These are phyloP conservation scores for Coracopsis vasa DNA, from an alignment of 2,113 vertebrate genomes.

Conservation along the genomic window DNA sequence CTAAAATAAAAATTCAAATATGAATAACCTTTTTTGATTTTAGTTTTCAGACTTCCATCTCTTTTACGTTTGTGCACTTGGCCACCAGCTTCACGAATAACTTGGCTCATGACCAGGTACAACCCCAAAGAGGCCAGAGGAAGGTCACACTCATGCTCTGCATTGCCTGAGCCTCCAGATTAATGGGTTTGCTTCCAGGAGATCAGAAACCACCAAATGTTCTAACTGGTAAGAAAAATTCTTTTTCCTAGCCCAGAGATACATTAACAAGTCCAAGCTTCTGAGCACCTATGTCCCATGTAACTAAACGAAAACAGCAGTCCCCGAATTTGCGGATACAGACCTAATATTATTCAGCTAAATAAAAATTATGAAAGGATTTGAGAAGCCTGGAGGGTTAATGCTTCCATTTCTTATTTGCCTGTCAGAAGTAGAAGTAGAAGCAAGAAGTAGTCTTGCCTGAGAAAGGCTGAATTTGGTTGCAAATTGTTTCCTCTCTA, in stretches of 20 bases:
- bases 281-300: background rate
- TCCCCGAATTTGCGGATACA: background rate
- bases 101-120: background rate
- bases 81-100: background rate
- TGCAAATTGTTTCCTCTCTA: background rate
- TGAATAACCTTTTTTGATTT: background rate
- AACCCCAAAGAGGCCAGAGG: background rate
- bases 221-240: background rate
- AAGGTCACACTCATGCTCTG: background rate
- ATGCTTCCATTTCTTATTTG: background rate
- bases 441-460: no score
- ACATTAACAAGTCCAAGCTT: background rate
- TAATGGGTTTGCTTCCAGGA: background rate
- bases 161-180: background rate
- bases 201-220: background rate
- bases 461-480: background rate
- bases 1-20: background rate
- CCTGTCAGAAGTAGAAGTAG: no score
- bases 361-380: background rate
- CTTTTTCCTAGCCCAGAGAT: background rate
- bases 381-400: background rate
- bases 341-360: background rate
- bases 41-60: background rate
- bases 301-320: background rate
- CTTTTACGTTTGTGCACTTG: background rate